Conservation (phyloP, 2,113 vertebrate genomes). For the Callaeas wilsoni region DNA sequence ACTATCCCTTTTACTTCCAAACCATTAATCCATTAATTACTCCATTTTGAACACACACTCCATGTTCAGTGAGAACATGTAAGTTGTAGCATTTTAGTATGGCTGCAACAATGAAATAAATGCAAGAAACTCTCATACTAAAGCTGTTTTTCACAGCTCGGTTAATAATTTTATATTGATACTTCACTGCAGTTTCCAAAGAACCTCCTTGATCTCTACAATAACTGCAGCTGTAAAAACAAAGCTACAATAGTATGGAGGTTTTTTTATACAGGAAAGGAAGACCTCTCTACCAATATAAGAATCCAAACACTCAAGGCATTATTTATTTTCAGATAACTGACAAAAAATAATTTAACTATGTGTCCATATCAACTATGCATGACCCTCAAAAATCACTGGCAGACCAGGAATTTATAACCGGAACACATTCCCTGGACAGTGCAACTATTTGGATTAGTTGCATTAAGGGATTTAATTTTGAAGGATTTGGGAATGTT, state of each 20-base stretch:
- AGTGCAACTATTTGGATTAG: constrained; percentile 9
- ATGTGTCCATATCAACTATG: background rate
- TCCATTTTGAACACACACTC: background rate
- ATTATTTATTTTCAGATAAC: background rate
- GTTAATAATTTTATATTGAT: background rate
- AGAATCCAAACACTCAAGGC: background rate
- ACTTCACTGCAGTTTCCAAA: background rate
- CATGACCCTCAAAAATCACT: background rate
- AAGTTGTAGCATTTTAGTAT: background rate
- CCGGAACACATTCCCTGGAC: background rate
- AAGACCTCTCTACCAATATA: background rate
- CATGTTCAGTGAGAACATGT: background rate
- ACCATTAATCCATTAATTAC: background rate
- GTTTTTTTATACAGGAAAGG: background rate
- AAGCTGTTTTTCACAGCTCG: background rate
- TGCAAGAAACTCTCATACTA: background rate
- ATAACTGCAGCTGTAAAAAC: background rate
- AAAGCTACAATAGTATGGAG: background rate
- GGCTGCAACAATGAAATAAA: background rate
- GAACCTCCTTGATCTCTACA: background rate
- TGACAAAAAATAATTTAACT: background rate
- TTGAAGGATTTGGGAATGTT: constrained; percentile 11
- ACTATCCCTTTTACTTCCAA: background rate
- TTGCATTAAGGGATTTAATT: constrained; percentile 14
- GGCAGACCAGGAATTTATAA: background rate